A percentile compares a stretch with the other conserved stretches of the same genome.
Conservation (phyloP, 1,140 invertebrate genomes). For the Drosophila lowei region DNA sequence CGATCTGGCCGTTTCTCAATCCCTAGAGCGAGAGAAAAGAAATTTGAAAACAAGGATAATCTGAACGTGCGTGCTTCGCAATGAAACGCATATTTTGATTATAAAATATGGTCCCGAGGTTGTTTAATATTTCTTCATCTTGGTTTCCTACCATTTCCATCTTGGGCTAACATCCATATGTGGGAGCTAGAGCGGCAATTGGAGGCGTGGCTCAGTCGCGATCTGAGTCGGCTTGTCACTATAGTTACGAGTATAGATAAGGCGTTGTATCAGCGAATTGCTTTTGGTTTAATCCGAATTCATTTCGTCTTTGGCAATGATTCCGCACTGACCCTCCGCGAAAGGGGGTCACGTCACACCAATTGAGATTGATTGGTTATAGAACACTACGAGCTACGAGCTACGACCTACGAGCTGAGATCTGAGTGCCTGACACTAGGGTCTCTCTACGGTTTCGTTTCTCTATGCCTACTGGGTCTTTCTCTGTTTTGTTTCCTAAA, state of each 20-base stretch:
- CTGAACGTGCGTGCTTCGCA: constrained; percentile 63
- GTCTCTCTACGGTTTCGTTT: constrained; percentile 10
- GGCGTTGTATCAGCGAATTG: constrained; percentile 46
- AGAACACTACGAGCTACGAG: constrained; percentile 34
- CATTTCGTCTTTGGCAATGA: constrained; percentile 20
- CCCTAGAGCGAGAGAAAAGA: constrained; percentile 34
- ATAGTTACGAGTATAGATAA: constrained; percentile 43
- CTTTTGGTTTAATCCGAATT: constrained; percentile 17
- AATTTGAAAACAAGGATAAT: constrained; percentile 37
- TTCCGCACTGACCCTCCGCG: not conserved
- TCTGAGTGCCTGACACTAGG: constrained; percentile 36
- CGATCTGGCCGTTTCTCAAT: constrained; percentile 9
- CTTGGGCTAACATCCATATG: constrained; percentile 40
- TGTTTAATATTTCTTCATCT: constrained; percentile 64
- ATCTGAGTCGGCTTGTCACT: constrained; percentile 19
- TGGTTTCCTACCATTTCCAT: constrained; percentile 25
- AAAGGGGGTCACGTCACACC: constrained; percentile 9
- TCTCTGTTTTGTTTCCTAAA: constrained; percentile 36
- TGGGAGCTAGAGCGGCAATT: constrained; percentile 51
- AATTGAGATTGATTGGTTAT: constrained; percentile 15
- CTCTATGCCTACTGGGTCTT: constrained; percentile 33
- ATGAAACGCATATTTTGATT: constrained; percentile 83
- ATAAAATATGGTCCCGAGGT: constrained; percentile 83
- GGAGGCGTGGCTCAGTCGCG: constrained; percentile 18
- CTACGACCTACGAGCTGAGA: constrained; percentile 30